Conservation (phyloP, 1,140 invertebrate genomes). For the Stegodyphus mimosarum region DNA sequence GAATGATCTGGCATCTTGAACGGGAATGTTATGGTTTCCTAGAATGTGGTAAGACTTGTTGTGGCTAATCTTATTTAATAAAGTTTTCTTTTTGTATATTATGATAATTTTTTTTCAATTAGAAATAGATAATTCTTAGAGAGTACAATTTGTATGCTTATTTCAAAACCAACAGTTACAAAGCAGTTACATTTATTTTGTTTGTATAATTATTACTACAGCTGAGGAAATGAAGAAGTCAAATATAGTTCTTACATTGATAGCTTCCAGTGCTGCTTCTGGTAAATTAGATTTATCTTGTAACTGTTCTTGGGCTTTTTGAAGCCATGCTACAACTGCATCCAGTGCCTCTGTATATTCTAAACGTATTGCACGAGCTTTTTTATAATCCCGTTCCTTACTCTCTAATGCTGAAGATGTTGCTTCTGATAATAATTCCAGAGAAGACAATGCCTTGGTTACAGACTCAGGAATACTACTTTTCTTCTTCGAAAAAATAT, state of each 20-base stretch:
- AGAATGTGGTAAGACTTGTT: no score
- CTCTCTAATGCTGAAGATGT: slow-evolving; percentile 83
- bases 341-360: slow-evolving; percentile 85
- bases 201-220: not conserved
- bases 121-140: no score
- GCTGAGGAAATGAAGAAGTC: not conserved
- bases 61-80: no score
- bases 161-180: not conserved
- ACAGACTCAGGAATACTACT: slow-evolving; percentile 80
- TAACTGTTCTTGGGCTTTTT: slow-evolving; percentile 82
- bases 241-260: slow-evolving; percentile 65
- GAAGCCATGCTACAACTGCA: slow-evolving; percentile 83
- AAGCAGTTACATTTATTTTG: not conserved
- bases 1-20: no score
- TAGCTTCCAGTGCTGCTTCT: slow-evolving; percentile 78
- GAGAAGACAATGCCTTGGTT: slow-evolving; percentile 66
- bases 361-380: slow-evolving; percentile 81
- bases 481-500: slow-evolving; percentile 77
- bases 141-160: no score
- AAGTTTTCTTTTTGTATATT: no score
- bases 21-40: no score
- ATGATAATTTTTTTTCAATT: no score
- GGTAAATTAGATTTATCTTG: slow-evolving; percentile 84
- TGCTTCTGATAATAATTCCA: slow-evolving; percentile 79
- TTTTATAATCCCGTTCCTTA: slow-evolving; percentile 84